Evolutionary conservation across 2,888 invertebrate genomes (phyloP).

Genomic region (Caenorhabditis macrosperma): DNA sequence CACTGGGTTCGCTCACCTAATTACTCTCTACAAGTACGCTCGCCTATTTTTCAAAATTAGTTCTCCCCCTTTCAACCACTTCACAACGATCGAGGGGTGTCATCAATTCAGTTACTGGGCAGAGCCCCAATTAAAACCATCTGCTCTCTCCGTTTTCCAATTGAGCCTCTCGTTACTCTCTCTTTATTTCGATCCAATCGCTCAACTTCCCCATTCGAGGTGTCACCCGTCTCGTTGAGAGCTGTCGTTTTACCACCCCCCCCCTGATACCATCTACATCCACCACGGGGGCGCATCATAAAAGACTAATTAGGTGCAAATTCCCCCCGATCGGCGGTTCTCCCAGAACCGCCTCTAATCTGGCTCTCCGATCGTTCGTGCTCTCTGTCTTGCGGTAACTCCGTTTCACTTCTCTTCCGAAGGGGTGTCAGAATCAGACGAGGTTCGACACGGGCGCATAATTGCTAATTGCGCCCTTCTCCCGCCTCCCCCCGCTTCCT

Average conservation of each 20-base stretch:
- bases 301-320: conserved; percentile 48
- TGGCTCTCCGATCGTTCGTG: conserved; percentile 7
- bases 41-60: not conserved
- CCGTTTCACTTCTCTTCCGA: not conserved
- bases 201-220: not conserved
- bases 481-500: conserved; percentile 14
- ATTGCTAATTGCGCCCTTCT: conserved; percentile 51
- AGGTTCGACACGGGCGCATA: conserved; percentile 39
- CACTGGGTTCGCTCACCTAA: conserved; percentile 20
- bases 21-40: conserved; percentile 19
- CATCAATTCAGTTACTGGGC: not conserved
- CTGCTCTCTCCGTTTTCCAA: not conserved
- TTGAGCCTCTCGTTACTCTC: not conserved
- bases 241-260: conserved; percentile 1
- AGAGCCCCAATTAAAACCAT: not conserved
- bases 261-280: not conserved
- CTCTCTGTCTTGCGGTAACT: no score
- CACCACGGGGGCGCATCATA: not conserved
- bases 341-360: conserved; percentile 22
- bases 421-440: conserved; percentile 44
- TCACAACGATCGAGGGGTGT: not conserved
- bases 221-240: not conserved
- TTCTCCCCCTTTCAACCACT: not conserved
- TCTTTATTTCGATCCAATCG: not conserved
- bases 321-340: conserved; percentile 24